Conservation (phyloP, 2,888 invertebrate genomes). For the Limnephilus auricula region DNA sequence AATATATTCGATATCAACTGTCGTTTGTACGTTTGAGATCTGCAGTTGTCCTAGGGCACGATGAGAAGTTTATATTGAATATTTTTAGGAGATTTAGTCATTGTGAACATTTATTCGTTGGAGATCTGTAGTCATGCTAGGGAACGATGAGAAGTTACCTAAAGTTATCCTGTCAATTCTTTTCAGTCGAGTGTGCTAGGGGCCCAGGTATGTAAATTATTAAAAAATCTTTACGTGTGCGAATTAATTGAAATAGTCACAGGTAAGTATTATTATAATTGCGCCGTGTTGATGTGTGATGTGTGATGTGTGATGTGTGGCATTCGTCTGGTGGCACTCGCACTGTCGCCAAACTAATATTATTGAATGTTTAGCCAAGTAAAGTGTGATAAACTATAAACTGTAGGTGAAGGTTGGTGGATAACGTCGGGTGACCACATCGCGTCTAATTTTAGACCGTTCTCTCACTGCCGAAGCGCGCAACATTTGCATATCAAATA, state of each 20-base stretch:
- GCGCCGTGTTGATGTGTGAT: neutral
- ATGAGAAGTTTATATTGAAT: no score
- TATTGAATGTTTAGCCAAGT: neutral
- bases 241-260: neutral
- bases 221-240: no score
- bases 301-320: neutral
- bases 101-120: no score
- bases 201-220: neutral
- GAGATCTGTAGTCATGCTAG: no score
- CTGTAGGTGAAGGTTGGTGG: slow-evolving; percentile 42
- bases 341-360: neutral
- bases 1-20: no score
- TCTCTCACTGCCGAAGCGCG: slow-evolving; percentile 20
- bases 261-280: neutral
- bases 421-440: slow-evolving; percentile 41
- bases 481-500: slow-evolving; percentile 15
- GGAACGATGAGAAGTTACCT: no score
- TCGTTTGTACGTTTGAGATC: no score
- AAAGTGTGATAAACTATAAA: slow-evolving; percentile 23
- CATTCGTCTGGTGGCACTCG: neutral
- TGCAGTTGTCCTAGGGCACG: no score
- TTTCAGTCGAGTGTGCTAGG: no score
- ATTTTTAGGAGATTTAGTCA: no score
- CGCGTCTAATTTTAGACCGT: slow-evolving; percentile 40
- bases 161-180: no score